Evolutionary conservation across 37 sponge, comb jelly and placozoan genomes (phyloP), one percentile per base, ranked within the genome.

Genomic region (Bolinopsis microptera): DNA sequence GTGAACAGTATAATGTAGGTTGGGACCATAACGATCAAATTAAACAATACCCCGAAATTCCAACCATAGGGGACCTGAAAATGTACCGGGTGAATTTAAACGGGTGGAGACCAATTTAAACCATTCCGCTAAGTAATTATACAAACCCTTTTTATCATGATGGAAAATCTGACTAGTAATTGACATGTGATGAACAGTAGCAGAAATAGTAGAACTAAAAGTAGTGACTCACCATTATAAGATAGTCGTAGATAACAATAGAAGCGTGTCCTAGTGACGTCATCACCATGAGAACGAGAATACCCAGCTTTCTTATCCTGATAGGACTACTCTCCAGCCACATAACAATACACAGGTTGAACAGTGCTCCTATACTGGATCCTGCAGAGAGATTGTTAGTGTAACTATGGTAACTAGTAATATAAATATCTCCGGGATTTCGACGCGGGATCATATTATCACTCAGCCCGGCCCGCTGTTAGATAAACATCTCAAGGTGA

Each of bases 311-410:
- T 21, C 31, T 5, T 5, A 72, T 8, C 26, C 5, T 30, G 13
- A n/a, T 72, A 8, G 75, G 75, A 72, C 75, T 72, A 21, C 75
- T 72, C 26, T 72, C 75, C 26, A 72, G 13, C 75, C 75, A 72
- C 75, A 72, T 72, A 3, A 72, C 75, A 8, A 72, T 72, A 24
- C n/a, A 72, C 75, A 72, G 31, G 26, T 72, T 72, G 75, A 72
- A 72, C 31, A 72, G 5, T 8, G 31, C 31, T 21, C 75, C 75
- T 28, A 28, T 28, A 72, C 75, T 72, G 5, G 31, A 8, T 30
- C 75, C 75, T 72, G 75, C 2, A 48, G 61, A 48, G 5, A 48
- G 13, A n/a, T n/a, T n/a, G n/a, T n/a, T n/a, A n/a, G n/a, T n/a
- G n/a, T n/a, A n/a, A n/a, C n/a, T n/a, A n/a, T n/a, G n/a, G n/a